These are phyloP conservation scores for Eidolon dupreanum DNA, from an alignment of 2,797 vertebrate genomes.

Conservation along the genomic window DNA sequence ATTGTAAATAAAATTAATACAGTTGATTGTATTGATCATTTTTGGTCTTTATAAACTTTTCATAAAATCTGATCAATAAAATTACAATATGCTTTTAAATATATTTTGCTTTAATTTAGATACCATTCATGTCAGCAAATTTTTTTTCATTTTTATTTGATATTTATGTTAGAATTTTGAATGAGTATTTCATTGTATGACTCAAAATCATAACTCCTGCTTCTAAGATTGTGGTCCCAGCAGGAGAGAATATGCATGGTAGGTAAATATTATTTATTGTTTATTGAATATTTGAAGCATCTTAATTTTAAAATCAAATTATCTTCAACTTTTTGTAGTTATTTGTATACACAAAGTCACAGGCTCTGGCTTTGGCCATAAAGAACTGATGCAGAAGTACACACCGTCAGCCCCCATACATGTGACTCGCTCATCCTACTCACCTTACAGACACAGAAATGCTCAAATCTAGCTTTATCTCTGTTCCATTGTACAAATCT, in stretches of 20 bases:
- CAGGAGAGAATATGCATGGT: neutral
- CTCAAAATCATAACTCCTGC: neutral
- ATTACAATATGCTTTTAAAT: neutral
- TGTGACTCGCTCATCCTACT: neutral
- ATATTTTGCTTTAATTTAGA: neutral
- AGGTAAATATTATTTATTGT: neutral
- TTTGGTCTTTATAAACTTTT: neutral
- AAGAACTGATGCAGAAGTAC: neutral
- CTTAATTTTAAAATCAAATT: neutral
- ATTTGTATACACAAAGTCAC: neutral
- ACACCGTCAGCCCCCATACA: neutral
- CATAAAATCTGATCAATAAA: neutral
- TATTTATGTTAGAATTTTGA: neutral
- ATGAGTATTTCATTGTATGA: neutral
- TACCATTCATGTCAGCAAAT: neutral
- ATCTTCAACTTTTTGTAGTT: neutral
- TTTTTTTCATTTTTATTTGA: neutral
- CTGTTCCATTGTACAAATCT: neutral
- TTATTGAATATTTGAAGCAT: neutral
- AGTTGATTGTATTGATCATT: neutral
- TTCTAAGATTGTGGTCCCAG: neutral
- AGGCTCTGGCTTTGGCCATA: neutral
- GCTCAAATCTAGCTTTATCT: neutral
- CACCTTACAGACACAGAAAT: neutral
- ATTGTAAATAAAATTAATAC: neutral